A percentile compares a stretch with the other conserved stretches of the same genome.
Evolutionary conservation across 2,797 vertebrate genomes (phyloP).

Genomic region (Mionectes olivaceus): DNA sequence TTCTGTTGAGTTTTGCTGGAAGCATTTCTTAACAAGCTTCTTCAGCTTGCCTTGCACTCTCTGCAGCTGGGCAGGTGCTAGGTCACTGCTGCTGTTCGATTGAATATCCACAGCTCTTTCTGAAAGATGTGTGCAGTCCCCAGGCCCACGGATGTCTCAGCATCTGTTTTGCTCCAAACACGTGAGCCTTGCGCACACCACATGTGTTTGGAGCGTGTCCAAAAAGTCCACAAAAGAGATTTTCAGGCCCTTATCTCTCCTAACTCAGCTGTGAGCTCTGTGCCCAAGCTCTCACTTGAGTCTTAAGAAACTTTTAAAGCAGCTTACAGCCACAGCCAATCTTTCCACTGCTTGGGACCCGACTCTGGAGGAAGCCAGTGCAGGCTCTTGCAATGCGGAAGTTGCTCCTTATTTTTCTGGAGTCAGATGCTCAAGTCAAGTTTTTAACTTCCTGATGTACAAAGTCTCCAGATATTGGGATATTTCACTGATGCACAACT

Average conservation of each 20-base stretch:
- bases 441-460: background rate
- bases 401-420: background rate
- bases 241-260: background rate
- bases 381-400: background rate
- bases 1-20: slow-evolving; percentile 38
- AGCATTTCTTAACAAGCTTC: slow-evolving; percentile 39
- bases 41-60: background rate
- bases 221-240: background rate
- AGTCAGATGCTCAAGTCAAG: background rate
- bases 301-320: background rate
- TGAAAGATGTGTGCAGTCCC: background rate
- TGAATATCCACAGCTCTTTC: background rate
- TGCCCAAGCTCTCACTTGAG: background rate
- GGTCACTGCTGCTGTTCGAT: background rate
- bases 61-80: background rate
- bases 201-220: background rate
- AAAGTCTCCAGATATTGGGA: background rate
- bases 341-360: background rate
- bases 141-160: background rate
- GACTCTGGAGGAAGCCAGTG: fast-evolving
- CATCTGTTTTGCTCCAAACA: background rate
- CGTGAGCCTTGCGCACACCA: background rate
- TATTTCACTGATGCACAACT: background rate
- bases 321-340: background rate
- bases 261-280: background rate